Base-by-base conservation (phyloP, 2,113 vertebrate genomes). In the Larimichthys polyactis region DNA sequence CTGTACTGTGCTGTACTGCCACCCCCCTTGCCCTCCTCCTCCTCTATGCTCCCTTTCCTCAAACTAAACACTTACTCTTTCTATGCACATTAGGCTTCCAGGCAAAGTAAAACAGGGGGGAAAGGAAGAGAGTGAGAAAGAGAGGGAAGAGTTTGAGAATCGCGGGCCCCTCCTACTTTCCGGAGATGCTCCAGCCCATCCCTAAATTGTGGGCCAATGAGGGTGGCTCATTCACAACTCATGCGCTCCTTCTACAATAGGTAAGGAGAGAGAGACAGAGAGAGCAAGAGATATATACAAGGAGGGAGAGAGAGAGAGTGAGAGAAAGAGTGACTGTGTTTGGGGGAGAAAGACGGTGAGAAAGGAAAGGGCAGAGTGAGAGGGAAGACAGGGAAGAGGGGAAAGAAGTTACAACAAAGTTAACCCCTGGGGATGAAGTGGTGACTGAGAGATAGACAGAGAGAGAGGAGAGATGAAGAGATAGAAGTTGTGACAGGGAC, bases 141-240 rank as follows among this genome's bases (percentile, higher is more conserved):
- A 93, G 91, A 92, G 91, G 82, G 86, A 81, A 90, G 79, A 87
- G 87, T 90, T 91, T 82, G 64, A 85, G 90, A 78, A 85, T 84
- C 52, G 76, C 55, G 62, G 80, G 90, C 79, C 87, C 93, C 94
- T 95, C 94, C 94, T 72, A 93, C 91, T 90, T 89, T 90, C 78
- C 81, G 79, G 89, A 92, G 92, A 94, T 94, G 93, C 91, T 90
- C 91, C 89, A 86, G 91, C 94, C 94, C 93, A 93, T 94, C 93
- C 94, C 91, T 91, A 90, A 93, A 90, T 86, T 89, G 62, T 71
- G 67, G 75, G 67, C 94, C 94, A 94, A 94, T 94, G 88, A 91
- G 90, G 77, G 12, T 58, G 15, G 81, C 85, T 88, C 86, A 91
- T 89, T 94, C 89, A 79, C 86, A 91, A 87, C 89, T 88, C 86